These are phyloP conservation scores for Stictonetta naevosa DNA, from an alignment of 2,113 vertebrate genomes.

Conservation along the genomic window DNA sequence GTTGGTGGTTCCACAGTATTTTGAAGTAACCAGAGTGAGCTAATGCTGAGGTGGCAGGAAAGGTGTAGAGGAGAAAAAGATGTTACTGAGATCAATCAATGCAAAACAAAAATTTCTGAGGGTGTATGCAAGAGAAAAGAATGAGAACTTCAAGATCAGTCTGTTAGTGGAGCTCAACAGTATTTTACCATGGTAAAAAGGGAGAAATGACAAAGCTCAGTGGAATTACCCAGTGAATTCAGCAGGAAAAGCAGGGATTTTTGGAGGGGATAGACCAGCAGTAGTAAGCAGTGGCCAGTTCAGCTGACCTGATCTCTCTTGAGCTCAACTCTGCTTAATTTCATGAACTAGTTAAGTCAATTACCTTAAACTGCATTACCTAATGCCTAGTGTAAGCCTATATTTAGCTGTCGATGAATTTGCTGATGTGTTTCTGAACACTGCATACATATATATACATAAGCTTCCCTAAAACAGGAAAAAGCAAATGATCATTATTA, in stretches of 20 bases:
- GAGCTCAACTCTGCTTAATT: neutral
- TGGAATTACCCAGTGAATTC: neutral
- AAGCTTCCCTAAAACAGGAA: neutral
- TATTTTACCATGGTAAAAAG: neutral
- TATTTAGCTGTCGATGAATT: neutral
- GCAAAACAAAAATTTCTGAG: neutral
- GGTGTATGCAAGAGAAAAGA: neutral
- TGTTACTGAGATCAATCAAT: neutral
- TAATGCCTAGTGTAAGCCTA: neutral
- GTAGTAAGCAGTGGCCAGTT: neutral
- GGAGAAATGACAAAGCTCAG: neutral
- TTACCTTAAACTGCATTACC: neutral
- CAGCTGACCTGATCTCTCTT: neutral
- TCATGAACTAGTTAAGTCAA: neutral
- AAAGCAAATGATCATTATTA: neutral
- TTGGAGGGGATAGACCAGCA: neutral
- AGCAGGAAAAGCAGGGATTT: neutral
- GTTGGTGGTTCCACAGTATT: neutral
- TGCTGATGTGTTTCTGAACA: neutral
- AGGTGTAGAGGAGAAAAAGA: neutral
- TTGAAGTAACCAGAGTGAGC: neutral
- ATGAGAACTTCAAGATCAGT: neutral
- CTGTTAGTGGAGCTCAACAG: neutral
- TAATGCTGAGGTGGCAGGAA: neutral
- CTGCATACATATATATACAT: rapidly evolving